A percentile compares a stretch with the other conserved stretches of the same genome.
Evolutionary conservation across 2,888 invertebrate genomes (phyloP).

Genomic region (Diarsia brunnea): DNA sequence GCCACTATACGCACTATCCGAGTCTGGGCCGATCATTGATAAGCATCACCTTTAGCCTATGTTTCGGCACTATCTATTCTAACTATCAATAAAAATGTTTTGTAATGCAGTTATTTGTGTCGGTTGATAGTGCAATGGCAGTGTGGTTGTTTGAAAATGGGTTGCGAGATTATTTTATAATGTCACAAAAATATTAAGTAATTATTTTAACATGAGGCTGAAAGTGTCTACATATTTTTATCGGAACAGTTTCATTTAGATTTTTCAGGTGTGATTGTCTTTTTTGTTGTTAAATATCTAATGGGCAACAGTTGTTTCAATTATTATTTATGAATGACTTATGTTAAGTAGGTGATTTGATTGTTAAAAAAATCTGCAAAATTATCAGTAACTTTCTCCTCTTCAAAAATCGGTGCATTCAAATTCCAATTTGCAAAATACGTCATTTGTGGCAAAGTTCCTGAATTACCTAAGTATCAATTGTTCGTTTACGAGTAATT

Average conservation of each 20-base stretch:
- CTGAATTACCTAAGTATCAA: background rate
- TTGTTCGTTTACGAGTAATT: background rate
- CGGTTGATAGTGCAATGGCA: conserved; percentile 18
- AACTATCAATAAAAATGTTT: conserved; percentile 41
- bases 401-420: background rate
- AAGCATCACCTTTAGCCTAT: conserved; percentile 53
- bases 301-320: background rate
- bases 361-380: background rate
- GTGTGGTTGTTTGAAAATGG: background rate
- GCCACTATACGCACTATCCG: conserved; percentile 20
- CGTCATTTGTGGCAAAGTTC: background rate
- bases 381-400: background rate
- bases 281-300: background rate
- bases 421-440: background rate
- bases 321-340: background rate
- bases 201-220: background rate
- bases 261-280: background rate
- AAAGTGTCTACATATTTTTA: background rate
- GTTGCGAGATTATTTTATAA: background rate
- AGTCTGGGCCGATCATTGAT: conserved; percentile 65
- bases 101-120: conserved; percentile 35
- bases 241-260: background rate
- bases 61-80: conserved; percentile 20
- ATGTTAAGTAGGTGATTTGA: background rate
- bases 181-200: background rate